Evolutionary conservation across 2,888 invertebrate species (phyloP), one percentile per base, ranked within the genome.

Genomic region (Nemotelus pantherinus): DNA sequence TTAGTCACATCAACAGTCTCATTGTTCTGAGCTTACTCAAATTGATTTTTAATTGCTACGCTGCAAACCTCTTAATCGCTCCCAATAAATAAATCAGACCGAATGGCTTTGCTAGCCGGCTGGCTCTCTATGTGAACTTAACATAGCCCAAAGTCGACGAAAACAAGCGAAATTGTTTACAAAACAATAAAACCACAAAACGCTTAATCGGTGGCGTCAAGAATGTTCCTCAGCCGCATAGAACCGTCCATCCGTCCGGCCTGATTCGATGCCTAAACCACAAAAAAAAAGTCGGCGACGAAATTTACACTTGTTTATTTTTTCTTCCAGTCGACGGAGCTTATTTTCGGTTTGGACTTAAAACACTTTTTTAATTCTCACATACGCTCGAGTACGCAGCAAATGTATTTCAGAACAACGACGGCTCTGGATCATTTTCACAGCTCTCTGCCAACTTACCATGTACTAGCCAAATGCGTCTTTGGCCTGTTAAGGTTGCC

Each of bases 141-240:
- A 4, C 44, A 65, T 3, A n/a, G 10, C 45, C 9, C 10, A 39
- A 9, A 3, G 10, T 45, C 3, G 7, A 44, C 9, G 44, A 65
- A 58, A 72, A 57, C 9, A 72, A 58, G 58, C n/a, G 45, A 57
- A 72, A 57, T 45, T 72, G 72, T 72, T 72, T 72, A 72, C 58
- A 47, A 72, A 72, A 72, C 72, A 72, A 72, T 72, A 58, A 72
- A 72, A 72, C 72, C 72, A n/a, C 72, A 72, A 58, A 68, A 50
- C 72, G 25, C 72, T 57, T 72, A 72, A 57, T 72, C 67, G 50
- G 50, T 72, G 58, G 72, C 72, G 71, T 58, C 45, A 58, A 68
- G 65, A 65, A 65, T 65, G 65, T 44, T 44, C 25, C 25, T 25
- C 25, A 25, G 25, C 25, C 25, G 25, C 25, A 25, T 25, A 25